Base-by-base conservation (phyloP, 2,113 vertebrate species). In the Catagonus wagneri region DNA sequence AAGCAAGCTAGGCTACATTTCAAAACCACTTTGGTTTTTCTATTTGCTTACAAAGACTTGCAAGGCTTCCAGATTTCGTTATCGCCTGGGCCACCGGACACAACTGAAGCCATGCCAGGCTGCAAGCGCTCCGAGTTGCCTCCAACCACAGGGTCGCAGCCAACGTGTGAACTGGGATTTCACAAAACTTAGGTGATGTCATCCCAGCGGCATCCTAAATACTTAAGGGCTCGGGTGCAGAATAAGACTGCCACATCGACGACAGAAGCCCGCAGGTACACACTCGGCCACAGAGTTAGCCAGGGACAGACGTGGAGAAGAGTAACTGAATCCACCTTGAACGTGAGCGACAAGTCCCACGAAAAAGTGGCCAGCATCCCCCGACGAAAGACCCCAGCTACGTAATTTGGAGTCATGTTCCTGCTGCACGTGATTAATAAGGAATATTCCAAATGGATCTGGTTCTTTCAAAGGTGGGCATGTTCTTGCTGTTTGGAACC, bases 71-170 rank as follows among this genome's bases (percentile, higher is more conserved):
- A 88, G 81, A 27, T 66, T 90, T 85, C 74, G 22, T 85, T 85
- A 69, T 97, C 89, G 95, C 44, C 74, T 83, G 84, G 90, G 96
- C 96, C 91, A 95, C 97, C 86, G 85, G 79, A 96, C 79, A 95
- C n/a, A 3, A 29, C 36, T 32, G n/a, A 75, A 71, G 95, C 90
- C 90, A 68, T 61, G 60, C 66, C 80, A 75, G 83, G 63, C 85
- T 54, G 63, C 79, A 80, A 63, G 52, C 7, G n/a, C 79, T 96
- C 88, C 44, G 83, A 89, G 89, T 78, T 84, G 44, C 36, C 90
- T 95, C 68, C 72, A 8, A 16, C 89, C 93, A 76, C 56, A 22
- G 58, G 60, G 94, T 93, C 94, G 93, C 96, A 96, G 95, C 94
- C 95, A 34, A 36, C 34, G 36, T 16, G 63, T 2, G 52, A 80